These are phyloP conservation scores for Dipodomys ordii DNA, from an alignment of 2,113 vertebrate species.

Conservation along the genomic window DNA sequence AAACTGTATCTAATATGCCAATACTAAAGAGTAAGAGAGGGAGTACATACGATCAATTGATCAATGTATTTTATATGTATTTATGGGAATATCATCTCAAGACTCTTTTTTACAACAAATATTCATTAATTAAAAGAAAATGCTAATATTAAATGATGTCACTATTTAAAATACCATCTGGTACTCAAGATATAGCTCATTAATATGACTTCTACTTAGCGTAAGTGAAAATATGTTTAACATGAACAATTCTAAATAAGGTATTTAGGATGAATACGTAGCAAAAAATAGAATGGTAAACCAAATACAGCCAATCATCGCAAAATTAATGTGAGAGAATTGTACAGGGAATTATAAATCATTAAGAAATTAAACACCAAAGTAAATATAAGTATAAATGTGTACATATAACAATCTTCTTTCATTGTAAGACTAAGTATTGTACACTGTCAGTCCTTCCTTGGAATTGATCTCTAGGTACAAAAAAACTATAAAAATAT, in stretches of 20 bases:
- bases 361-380: background rate
- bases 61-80: no score
- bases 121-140: no score
- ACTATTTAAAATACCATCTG: background rate
- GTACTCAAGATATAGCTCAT: background rate
- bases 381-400: background rate
- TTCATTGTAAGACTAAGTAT: background rate
- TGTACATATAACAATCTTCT: background rate
- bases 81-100: no score
- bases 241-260: no score
- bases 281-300: background rate
- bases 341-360: background rate
- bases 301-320: background rate
- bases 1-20: background rate
- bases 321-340: background rate
- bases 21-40: no score
- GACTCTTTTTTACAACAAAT: no score
- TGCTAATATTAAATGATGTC: background rate
- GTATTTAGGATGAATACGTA: no score
- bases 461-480: background rate
- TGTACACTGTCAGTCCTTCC: background rate
- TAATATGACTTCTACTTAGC: background rate
- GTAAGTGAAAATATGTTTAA: no score
- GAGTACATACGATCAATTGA: no score
- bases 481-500: background rate